Evolutionary conservation across 2,888 invertebrate genomes (phyloP), one percentile per base, ranked within the genome.

Genomic region (Leptinotarsa rubiginosa): DNA sequence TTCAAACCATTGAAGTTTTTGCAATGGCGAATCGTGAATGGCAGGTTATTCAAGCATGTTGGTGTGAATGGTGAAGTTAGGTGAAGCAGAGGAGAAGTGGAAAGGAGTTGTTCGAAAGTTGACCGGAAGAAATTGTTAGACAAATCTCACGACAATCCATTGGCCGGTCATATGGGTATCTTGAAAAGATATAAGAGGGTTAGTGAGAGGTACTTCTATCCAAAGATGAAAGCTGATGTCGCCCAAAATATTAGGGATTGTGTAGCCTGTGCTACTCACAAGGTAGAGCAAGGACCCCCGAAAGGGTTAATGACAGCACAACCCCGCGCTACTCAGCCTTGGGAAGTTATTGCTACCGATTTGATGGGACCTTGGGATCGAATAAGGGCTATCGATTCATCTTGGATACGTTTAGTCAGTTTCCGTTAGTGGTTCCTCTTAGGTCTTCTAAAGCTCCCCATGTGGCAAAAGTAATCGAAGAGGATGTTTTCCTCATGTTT

Each of bases 61-160:
- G 41, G 54, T 49, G 47, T 64, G 52, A 56, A 74, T 12, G 56
- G 64, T 69, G 25, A 74, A 65, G 70, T 7, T 65, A 25, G 68
- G n/a, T 13, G 59, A 72, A 16, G 62, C 65, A 12, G 25, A 54
- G 22, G 78, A 78, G 20, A 15, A 31, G 64, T 82, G 79, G 79
- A 80, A 81, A 70, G 15, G 70, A n/a, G 75, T 81, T 4, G 75
- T 80, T 80, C 79, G 16, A 78, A 77, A 65, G 72, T 59, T 13
- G 18, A 65, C 18, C 62, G 76, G 13, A 47, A 18, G 12, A 49
- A 65, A 41, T n/a, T 77, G 16, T 59, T 75, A 16, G 25, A 54
- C 13, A n/a, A 47, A 66, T 54, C 41, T 25, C 81, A 82, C 69
- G 79, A 81, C 47, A 54, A 41, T 22, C 22, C 1, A 22, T 22